A percentile compares a stretch with the other conserved stretches of the same genome.
Evolutionary conservation across 1,140 invertebrate species (phyloP).

Genomic region (Uloborus diversus): DNA sequence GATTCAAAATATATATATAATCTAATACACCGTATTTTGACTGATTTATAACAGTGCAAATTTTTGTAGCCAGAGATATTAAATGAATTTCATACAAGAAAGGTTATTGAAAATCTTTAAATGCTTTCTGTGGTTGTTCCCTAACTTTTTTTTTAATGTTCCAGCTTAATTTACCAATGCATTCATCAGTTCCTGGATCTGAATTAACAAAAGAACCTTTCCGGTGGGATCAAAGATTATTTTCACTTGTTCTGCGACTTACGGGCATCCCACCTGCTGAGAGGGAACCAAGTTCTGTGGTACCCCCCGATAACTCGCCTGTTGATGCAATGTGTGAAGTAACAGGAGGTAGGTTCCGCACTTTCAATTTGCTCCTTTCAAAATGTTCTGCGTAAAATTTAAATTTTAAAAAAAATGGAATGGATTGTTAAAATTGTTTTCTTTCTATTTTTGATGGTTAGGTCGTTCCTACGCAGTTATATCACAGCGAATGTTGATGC

Average conservation of each 20-base stretch:
- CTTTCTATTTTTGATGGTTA: conserved; percentile 68
- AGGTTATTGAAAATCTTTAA: too few relatives aligned
- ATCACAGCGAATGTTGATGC: conserved; percentile 92
- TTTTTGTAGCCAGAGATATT: too few relatives aligned
- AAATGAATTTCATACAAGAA: too few relatives aligned
- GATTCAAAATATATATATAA: too few relatives aligned
- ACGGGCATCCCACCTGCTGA: conserved; percentile 80
- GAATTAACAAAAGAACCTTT: conserved; percentile 98
- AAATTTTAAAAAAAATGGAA: not conserved
- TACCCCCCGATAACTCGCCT: conserved; percentile 89
- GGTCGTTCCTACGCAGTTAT: conserved; percentile 95
- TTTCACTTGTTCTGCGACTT: conserved; percentile 91
- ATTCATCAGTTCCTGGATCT: conserved; percentile 90
- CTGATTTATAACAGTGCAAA: too few relatives aligned
- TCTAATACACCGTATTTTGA: too few relatives aligned
- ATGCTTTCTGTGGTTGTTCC: too few relatives aligned
- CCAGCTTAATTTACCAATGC: conserved; percentile 91
- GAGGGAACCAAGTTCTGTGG: conserved; percentile 72
- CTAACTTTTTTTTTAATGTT: not conserved
- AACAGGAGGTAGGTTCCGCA: conserved; percentile 82
- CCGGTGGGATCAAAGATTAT: conserved; percentile 98
- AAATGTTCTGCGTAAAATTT: not conserved
- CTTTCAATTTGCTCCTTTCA: conserved; percentile 6
- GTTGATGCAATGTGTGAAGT: conserved; percentile 99
- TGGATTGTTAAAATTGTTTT: not conserved